A percentile compares a stretch with the other conserved stretches of the same genome.
phyloP scores from a whole-genome alignment of 23 tunicate genomes.

The Halocynthia roretzi region DNA sequence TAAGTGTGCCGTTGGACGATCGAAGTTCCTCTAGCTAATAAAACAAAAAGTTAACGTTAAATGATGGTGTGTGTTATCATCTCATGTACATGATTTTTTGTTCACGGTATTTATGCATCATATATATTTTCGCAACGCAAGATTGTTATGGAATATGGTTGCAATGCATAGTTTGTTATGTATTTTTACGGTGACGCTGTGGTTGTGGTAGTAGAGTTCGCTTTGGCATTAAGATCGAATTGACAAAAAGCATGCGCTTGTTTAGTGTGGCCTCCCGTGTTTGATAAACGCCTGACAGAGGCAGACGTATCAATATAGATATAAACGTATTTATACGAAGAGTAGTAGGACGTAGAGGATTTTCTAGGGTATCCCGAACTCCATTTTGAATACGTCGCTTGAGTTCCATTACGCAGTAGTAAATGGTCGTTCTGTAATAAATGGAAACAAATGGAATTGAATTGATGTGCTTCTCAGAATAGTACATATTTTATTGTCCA shows the following conservation, averaged over 20 bases:
- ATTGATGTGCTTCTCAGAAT: no score
- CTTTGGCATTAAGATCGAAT: slow-evolving; percentile 2
- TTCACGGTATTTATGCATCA: no score
- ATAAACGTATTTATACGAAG: slow-evolving; percentile 16
- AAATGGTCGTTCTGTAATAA: slow-evolving; percentile 18
- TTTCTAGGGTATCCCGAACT: slow-evolving; percentile 21
- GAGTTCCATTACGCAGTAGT: slow-evolving; percentile 9
- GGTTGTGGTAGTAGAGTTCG: neutral
- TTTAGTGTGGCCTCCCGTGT: slow-evolving; percentile 8
- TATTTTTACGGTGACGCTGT: no score
- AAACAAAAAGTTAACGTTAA: neutral
- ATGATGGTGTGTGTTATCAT: neutral
- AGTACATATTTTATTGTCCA: no score
- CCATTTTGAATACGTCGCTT: slow-evolving; percentile 23
- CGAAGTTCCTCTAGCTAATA: neutral
- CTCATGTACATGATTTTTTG: neutral
- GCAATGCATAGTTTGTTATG: no score
- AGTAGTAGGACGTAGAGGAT: slow-evolving; percentile 19
- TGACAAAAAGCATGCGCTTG: slow-evolving; percentile 17
- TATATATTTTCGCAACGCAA: no score
- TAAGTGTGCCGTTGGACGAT: neutral
- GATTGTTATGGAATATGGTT: no score
- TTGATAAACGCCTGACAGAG: slow-evolving; percentile 6
- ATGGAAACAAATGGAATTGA: no score
- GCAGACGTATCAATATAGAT: slow-evolving; percentile 26